Conservation (phyloP, 2,113 vertebrate genomes). For the Hippocampus barbouri region DNA sequence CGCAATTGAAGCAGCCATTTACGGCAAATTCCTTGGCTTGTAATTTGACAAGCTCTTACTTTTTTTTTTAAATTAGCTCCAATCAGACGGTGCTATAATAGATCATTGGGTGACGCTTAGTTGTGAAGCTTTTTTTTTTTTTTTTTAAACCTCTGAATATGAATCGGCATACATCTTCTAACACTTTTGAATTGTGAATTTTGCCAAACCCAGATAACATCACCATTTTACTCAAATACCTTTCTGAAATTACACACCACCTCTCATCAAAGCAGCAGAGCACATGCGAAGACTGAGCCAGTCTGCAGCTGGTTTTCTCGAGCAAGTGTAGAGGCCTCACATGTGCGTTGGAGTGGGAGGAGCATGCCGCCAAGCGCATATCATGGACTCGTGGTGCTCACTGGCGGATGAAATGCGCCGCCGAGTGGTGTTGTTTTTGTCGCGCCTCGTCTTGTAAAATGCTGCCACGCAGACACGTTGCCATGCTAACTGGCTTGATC, state of each 20-base stretch:
- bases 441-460: constrained; percentile 28
- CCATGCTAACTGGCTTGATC: constrained; percentile 27
- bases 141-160: not conserved
- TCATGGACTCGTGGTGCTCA: constrained; percentile 29
- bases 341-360: constrained; percentile 40
- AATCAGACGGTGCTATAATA: too few species aligned
- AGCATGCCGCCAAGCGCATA: constrained; percentile 59
- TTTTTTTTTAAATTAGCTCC: too few species aligned
- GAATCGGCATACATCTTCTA: not conserved
- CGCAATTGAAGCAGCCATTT: too few species aligned
- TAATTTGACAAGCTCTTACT: too few species aligned
- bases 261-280: not conserved
- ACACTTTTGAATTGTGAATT: not conserved
- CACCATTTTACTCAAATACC: not conserved
- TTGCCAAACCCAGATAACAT: not conserved
- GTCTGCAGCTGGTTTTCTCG: constrained; percentile 6
- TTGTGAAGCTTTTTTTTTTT: not conserved
- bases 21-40: too few species aligned
- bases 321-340: constrained; percentile 5
- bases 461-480: constrained; percentile 8
- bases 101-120: not conserved
- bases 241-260: not conserved
- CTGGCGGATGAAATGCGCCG: constrained; percentile 42
- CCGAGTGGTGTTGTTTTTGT: constrained; percentile 47
- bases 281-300: constrained; percentile 3